Percentiles rank a stretch among this genome's conserved stretches.
Conservation (phyloP, 2,113 vertebrate species). For the Dromas ardeola region DNA sequence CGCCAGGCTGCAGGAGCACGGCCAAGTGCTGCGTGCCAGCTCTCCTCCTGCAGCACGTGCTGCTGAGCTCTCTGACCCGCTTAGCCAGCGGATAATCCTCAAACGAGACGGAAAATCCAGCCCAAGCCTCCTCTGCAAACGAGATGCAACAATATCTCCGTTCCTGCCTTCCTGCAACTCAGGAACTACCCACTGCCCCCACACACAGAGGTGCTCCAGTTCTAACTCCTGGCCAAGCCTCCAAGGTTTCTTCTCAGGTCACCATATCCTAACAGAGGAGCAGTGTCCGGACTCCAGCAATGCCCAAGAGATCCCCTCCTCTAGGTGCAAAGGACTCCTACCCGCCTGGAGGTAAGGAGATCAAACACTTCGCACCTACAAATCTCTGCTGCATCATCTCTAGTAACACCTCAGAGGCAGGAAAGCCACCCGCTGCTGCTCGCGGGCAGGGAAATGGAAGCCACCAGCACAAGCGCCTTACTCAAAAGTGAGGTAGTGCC, state of each 20-base stretch:
- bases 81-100: conserved; percentile 10
- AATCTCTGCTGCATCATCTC: background rate
- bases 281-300: background rate
- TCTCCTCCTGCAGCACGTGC: background rate
- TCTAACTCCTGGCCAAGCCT: background rate
- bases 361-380: background rate
- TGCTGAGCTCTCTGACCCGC: background rate
- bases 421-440: background rate
- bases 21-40: background rate
- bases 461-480: background rate
- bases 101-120: background rate
- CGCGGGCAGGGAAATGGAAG: background rate
- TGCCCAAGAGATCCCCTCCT: rapidly evolving
- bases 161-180: background rate
- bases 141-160: background rate
- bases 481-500: background rate
- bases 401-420: background rate
- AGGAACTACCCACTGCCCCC: background rate
- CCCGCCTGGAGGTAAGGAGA: background rate
- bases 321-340: background rate
- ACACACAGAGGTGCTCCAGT: background rate
- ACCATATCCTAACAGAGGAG: background rate
- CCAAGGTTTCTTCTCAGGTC: background rate
- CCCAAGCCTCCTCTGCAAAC: background rate
- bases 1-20: background rate